Conservation (phyloP, 2,888 invertebrate genomes). For the Drosophila vallismaia region DNA sequence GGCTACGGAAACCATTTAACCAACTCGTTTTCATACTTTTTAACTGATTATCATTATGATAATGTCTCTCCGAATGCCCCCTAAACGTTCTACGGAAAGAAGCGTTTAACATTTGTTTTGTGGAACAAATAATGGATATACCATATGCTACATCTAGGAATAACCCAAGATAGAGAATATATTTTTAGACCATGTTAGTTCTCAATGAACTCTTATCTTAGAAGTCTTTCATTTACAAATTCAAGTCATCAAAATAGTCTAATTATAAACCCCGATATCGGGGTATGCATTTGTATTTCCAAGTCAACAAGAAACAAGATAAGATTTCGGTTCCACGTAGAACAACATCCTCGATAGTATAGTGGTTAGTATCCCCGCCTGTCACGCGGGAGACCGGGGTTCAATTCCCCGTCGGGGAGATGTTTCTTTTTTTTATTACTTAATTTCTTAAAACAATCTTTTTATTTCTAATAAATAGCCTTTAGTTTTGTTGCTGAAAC, state of each 20-base stretch:
- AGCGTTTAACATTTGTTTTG: not conserved
- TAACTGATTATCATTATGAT: conserved; percentile 13
- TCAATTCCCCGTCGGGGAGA: conserved; percentile 14
- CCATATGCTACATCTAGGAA: too few species aligned
- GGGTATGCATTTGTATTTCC: not conserved
- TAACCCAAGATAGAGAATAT: not conserved
- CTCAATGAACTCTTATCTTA: not conserved
- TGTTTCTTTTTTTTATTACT: not conserved
- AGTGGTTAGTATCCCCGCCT: conserved; percentile 26
- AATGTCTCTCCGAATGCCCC: not conserved
- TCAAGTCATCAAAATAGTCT: conserved; percentile 1
- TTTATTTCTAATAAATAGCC: too few species aligned
- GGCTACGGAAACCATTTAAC: conserved; percentile 15
- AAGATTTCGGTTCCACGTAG: too few species aligned
- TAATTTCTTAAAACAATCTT: too few species aligned
- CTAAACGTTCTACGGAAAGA: not conserved
- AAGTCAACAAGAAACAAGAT: not conserved
- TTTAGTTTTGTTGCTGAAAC: not conserved
- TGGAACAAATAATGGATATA: not conserved
- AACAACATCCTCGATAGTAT: conserved; percentile 23
- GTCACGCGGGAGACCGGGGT: conserved; percentile 8
- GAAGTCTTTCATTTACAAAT: not conserved
- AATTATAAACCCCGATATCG: not conserved
- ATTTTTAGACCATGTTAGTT: not conserved
- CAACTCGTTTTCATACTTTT: conserved; percentile 1